These are phyloP conservation scores for Nibea coibor DNA, from an alignment of 2,113 vertebrate genomes.

Conservation along the genomic window DNA sequence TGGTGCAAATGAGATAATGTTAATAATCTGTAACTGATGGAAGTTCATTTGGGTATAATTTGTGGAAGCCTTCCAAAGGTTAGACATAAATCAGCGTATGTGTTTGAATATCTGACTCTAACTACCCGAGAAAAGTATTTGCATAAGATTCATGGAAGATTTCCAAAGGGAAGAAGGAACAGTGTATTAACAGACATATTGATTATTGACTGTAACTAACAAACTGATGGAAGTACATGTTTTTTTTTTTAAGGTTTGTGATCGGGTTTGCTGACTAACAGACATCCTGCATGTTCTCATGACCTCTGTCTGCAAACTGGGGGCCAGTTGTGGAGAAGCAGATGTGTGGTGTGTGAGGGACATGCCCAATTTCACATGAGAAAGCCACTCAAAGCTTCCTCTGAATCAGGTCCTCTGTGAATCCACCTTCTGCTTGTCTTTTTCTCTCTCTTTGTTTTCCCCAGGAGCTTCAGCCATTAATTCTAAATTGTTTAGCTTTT, in stretches of 20 bases:
- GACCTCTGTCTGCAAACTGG: slow-evolving; percentile 56
- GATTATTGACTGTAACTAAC: not conserved
- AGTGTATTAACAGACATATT: not conserved
- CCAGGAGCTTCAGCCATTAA: slow-evolving; percentile 62
- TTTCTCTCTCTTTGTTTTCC: slow-evolving; percentile 21
- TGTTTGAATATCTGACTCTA: not conserved
- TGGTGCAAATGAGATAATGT: not conserved
- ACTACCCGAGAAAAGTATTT: not conserved
- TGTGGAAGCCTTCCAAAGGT: not conserved
- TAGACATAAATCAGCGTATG: too few species aligned
- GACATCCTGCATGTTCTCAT: slow-evolving; percentile 5
- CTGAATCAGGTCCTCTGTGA: slow-evolving; percentile 48
- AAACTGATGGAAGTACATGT: not conserved
- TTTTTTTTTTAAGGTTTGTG: not conserved
- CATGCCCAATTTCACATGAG: slow-evolving; percentile 72
- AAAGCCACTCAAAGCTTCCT: slow-evolving; percentile 62
- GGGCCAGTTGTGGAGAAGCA: slow-evolving; percentile 31
- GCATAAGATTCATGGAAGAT: too few species aligned
- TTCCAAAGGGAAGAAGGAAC: not conserved
- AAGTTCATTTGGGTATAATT: not conserved
- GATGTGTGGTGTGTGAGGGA: slow-evolving; percentile 48
- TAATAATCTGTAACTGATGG: not conserved
- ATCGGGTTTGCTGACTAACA: not conserved
- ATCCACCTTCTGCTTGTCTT: slow-evolving; percentile 17
- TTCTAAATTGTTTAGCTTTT: slow-evolving; percentile 69